A percentile compares a stretch with the other conserved stretches of the same genome.
Conservation (phyloP, 2,888 invertebrate genomes). For the Pherbina coryleti region DNA sequence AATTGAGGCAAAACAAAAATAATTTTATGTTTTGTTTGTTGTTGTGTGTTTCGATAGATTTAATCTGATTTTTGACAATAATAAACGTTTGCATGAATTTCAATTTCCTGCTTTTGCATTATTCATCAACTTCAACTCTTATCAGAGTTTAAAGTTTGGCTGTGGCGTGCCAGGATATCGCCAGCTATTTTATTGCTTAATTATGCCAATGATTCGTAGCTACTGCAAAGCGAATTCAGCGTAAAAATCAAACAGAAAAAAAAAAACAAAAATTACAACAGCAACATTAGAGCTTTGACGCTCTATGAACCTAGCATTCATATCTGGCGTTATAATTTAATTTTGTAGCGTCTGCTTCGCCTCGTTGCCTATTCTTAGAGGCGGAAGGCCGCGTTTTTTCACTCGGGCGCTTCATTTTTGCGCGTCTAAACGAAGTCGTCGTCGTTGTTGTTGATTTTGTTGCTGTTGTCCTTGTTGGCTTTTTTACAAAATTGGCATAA, state of each 20-base stretch:
- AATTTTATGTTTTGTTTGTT: neutral
- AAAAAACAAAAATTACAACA: neutral
- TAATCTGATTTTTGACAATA: neutral
- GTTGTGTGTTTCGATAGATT: neutral
- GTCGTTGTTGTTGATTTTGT: conserved; percentile 40
- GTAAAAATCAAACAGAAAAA: neutral
- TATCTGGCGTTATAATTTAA: conserved; percentile 56
- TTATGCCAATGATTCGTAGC: conserved; percentile 58
- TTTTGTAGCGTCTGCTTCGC: conserved; percentile 48
- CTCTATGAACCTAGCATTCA: neutral
- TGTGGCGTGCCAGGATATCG: conserved; percentile 4
- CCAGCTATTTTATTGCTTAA: conserved; percentile 54
- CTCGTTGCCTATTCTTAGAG: conserved; percentile 58
- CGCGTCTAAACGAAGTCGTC: neutral
- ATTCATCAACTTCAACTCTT: neutral
- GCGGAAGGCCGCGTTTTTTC: conserved; percentile 55
- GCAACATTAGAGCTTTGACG: neutral
- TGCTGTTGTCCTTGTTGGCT: neutral
- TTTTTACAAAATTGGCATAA: conserved; percentile 44
- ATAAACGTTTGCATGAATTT: conserved; percentile 14
- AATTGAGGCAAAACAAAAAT: neutral
- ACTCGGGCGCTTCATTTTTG: conserved; percentile 44
- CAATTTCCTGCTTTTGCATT: neutral
- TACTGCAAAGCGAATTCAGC: neutral
- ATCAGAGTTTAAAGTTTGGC: neutral